Evolutionary conservation across 1,140 invertebrate genomes (phyloP).

Genomic region (Antheraea mylitta): DNA sequence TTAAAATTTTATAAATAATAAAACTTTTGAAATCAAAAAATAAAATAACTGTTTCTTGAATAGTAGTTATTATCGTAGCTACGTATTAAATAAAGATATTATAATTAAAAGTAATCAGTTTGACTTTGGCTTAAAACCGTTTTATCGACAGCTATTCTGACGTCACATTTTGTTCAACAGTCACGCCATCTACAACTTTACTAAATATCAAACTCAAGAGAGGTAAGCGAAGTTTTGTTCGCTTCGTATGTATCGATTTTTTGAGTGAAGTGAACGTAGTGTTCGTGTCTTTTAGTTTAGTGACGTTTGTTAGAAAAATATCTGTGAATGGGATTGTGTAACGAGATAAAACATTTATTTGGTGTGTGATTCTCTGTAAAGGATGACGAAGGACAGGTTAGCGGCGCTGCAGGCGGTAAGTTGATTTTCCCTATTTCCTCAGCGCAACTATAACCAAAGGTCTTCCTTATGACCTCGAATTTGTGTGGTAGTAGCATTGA

Average conservation of each 20-base stretch:
- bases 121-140: constrained; percentile 19
- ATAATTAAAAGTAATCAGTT: neutral
- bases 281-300: constrained; percentile 88
- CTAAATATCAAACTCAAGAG: constrained; percentile 40
- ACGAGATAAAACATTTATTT: constrained; percentile 80
- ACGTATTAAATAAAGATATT: neutral
- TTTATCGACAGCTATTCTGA: constrained; percentile 65
- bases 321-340: constrained; percentile 89
- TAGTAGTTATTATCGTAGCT: neutral
- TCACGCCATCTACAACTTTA: constrained; percentile 77
- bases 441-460: constrained; percentile 57
- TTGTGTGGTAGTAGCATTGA: constrained; percentile 54
- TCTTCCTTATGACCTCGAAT: constrained; percentile 64
- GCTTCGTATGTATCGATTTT: constrained; percentile 87
- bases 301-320: constrained; percentile 85
- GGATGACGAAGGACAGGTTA: constrained; percentile 99
- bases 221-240: constrained; percentile 79
- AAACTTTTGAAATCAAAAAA: neutral
- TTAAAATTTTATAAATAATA: neutral
- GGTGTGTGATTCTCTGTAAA: constrained; percentile 81
- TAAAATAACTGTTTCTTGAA: neutral
- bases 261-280: constrained; percentile 84
- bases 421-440: constrained; percentile 59
- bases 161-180: constrained; percentile 66
- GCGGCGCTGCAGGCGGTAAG: constrained; percentile 96